These are phyloP conservation scores for Dreissena polymorpha DNA, from an alignment of 1,140 invertebrate species.

Conservation along the genomic window DNA sequence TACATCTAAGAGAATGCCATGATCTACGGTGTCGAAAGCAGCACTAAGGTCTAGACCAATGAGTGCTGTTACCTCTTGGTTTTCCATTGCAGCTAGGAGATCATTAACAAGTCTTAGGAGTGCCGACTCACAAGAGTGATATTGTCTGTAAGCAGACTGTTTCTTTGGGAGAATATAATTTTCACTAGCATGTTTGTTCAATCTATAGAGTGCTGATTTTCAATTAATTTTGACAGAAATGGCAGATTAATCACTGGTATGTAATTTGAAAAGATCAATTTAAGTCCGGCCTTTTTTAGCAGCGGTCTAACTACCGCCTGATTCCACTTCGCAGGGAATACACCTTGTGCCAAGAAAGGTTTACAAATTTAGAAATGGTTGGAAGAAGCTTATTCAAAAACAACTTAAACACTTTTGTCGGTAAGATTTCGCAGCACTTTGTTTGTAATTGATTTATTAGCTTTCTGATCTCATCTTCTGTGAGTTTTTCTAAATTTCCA, in stretches of 20 bases:
- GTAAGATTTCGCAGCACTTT: constrained; percentile 33
- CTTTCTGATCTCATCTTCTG: constrained; percentile 25
- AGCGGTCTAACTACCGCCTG: not conserved
- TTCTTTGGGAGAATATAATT: not conserved
- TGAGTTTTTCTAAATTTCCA: not conserved
- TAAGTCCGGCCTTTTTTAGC: too few relatives aligned
- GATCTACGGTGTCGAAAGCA: constrained; percentile 37
- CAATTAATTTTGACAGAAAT: constrained; percentile 7
- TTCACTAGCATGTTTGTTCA: not conserved
- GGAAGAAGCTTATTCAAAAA: constrained; percentile 8
- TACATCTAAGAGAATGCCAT: not conserved
- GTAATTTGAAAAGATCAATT: too few relatives aligned
- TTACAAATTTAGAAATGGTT: constrained; percentile 7
- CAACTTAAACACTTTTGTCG: not conserved
- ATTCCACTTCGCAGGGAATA: not conserved
- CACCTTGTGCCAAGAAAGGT: constrained; percentile 22
- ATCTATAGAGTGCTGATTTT: not conserved
- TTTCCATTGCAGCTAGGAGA: constrained; percentile 31
- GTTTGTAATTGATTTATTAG: constrained; percentile 26
- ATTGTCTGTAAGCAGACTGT: constrained; percentile 12
- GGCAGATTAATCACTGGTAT: not conserved
- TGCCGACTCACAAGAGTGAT: constrained; percentile 37
- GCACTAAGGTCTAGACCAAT: constrained; percentile 35
- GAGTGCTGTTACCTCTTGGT: constrained; percentile 29
- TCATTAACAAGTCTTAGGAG: constrained; percentile 46